These are phyloP conservation scores for Athalia circularis DNA, from an alignment of 2,888 invertebrate genomes.

Conservation along the genomic window DNA sequence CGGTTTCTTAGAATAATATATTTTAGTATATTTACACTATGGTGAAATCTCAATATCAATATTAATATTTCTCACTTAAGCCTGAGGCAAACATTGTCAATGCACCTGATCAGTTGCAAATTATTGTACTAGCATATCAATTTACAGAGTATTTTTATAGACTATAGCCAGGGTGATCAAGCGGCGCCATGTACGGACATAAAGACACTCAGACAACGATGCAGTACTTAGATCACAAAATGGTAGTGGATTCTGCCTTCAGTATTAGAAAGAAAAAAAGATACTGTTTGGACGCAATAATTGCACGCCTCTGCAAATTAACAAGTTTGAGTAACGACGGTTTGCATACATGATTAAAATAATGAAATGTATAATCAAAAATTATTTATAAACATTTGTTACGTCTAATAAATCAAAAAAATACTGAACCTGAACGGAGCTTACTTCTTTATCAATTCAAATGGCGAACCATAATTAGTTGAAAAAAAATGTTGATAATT, in stretches of 20 bases:
- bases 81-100: too few species aligned
- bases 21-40: too few species aligned
- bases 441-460: constrained; percentile 6
- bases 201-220: not conserved
- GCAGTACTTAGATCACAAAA: constrained; percentile 4
- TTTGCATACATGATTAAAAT: not conserved
- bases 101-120: not conserved
- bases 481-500: not conserved
- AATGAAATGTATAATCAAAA: not conserved
- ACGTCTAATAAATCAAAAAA: constrained; percentile 14
- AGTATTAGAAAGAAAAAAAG: not conserved
- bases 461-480: not conserved
- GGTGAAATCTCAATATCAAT: too few species aligned
- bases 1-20: too few species aligned
- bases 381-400: constrained; percentile 1
- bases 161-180: not conserved
- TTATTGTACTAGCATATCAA: constrained; percentile 17
- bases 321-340: not conserved
- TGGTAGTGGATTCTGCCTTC: not conserved
- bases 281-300: constrained; percentile 1
- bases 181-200: not conserved
- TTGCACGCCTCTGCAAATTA: constrained; percentile 17
- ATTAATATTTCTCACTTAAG: too few species aligned
- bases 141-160: constrained; percentile 5
- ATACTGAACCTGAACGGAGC: not conserved